Evolutionary conservation across 1,140 invertebrate genomes (phyloP).

Genomic region (Trichogramma pretiosum): DNA sequence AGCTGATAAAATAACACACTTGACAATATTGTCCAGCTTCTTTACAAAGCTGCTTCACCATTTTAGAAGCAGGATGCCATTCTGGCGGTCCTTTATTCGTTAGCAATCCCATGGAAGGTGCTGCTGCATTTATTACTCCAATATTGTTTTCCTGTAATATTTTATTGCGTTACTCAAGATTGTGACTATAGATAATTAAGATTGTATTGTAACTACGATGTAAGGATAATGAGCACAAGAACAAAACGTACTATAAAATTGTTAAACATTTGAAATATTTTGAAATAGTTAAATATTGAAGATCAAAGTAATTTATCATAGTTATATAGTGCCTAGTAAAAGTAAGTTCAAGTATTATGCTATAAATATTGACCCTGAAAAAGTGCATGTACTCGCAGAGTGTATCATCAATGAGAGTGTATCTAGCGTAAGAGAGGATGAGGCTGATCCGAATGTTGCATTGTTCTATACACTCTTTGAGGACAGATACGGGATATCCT

Average conservation of each 20-base stretch:
- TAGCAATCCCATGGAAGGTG: constrained; percentile 72
- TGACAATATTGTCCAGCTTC: constrained; percentile 56
- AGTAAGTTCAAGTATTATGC: constrained; percentile 2
- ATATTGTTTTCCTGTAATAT: constrained; percentile 56
- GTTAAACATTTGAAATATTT: neutral
- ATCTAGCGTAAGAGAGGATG: constrained; percentile 70
- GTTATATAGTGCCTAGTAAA: neutral
- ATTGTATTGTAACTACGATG: no score
- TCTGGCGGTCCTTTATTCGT: constrained; percentile 62
- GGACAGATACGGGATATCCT: constrained; percentile 70
- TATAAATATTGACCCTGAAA: constrained; percentile 58
- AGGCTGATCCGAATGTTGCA: constrained; percentile 60
- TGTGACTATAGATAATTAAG: neutral
- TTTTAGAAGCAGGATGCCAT: constrained; percentile 74
- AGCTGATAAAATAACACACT: constrained; percentile 36
- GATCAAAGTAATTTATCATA: constrained; percentile 2
- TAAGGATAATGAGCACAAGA: no score
- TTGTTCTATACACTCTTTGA: constrained; percentile 65
- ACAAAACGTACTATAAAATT: no score
- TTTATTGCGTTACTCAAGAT: no score
- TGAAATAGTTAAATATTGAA: neutral
- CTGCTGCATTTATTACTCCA: constrained; percentile 75
- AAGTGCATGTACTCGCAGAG: constrained; percentile 64
- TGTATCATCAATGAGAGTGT: constrained; percentile 70
- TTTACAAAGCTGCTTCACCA: constrained; percentile 57